Evolutionary conservation across 2,113 vertebrate species (phyloP).

Genomic region (Anhinga anhinga): DNA sequence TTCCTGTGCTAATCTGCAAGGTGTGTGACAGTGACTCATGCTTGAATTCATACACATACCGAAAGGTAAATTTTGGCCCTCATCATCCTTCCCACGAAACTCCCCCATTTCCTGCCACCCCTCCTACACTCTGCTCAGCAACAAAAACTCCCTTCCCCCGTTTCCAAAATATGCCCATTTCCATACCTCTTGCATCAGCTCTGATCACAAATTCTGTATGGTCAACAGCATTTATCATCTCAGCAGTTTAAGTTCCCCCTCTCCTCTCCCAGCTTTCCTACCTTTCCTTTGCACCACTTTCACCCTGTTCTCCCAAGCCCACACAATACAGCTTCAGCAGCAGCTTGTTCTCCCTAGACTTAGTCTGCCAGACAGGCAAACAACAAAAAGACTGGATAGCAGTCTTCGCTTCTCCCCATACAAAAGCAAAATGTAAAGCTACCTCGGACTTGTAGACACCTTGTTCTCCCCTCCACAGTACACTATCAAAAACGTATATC

Average conservation of each 20-base stretch:
- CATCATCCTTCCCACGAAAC: background rate
- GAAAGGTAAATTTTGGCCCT: background rate
- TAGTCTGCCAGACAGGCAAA: background rate
- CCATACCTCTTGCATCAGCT: background rate
- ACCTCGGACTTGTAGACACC: background rate
- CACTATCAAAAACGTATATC: background rate
- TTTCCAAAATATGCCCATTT: background rate
- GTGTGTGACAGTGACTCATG: background rate
- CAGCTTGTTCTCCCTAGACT: background rate
- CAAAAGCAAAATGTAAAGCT: background rate
- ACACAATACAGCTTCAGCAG: background rate
- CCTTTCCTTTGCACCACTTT: background rate
- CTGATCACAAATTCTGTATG: background rate
- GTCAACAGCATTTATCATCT: background rate
- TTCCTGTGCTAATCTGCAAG: background rate
- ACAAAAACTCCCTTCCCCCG: background rate
- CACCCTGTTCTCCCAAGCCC: background rate
- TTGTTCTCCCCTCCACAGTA: background rate
- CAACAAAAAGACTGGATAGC: background rate
- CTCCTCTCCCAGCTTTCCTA: background rate
- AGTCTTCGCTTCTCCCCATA: background rate
- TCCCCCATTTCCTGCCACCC: background rate
- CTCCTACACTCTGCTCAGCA: background rate
- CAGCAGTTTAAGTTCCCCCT: background rate
- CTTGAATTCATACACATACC: background rate